These are phyloP conservation scores for Callorhinus ursinus DNA, from an alignment of 2,113 vertebrate species.

Conservation along the genomic window DNA sequence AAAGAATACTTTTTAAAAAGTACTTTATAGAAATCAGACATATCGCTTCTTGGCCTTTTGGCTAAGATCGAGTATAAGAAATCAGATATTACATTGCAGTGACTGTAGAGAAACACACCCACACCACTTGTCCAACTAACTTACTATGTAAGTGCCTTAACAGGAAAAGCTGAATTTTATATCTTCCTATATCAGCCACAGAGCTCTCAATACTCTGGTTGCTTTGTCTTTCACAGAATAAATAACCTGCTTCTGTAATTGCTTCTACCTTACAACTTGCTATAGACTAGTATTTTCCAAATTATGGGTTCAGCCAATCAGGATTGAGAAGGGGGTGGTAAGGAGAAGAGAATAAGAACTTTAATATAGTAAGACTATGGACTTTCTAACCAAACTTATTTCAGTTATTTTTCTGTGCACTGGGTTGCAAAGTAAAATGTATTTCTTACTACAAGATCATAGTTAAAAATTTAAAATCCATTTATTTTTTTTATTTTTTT, in stretches of 20 bases:
- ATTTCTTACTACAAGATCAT: not conserved
- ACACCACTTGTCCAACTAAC: not conserved
- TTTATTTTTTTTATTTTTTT: too few species aligned
- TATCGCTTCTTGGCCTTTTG: too few species aligned
- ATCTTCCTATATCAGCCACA: not conserved
- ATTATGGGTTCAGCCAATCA: not conserved
- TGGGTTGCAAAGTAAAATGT: not conserved
- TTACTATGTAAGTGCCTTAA: not conserved
- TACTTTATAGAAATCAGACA: not conserved
- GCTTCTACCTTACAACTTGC: conserved; percentile 3
- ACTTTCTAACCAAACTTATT: not conserved
- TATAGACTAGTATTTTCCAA: not conserved
- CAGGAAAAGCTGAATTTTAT: not conserved
- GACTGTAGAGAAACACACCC: not conserved
- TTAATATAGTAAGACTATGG: not conserved
- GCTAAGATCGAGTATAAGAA: not conserved
- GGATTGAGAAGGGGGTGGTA: not conserved
- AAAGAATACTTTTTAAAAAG: not conserved
- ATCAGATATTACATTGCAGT: not conserved
- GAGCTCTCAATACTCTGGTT: conserved; percentile 3
- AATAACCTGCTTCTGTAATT: not conserved
- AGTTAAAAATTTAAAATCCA: not conserved
- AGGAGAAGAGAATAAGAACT: not conserved
- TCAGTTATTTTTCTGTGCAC: not conserved
- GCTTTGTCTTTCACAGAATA: not conserved